Percentiles rank a stretch among this genome's conserved stretches.
These are phyloP conservation scores for Lagorchestes hirsutus DNA, from an alignment of 2,797 vertebrate genomes.

Conservation along the genomic window DNA sequence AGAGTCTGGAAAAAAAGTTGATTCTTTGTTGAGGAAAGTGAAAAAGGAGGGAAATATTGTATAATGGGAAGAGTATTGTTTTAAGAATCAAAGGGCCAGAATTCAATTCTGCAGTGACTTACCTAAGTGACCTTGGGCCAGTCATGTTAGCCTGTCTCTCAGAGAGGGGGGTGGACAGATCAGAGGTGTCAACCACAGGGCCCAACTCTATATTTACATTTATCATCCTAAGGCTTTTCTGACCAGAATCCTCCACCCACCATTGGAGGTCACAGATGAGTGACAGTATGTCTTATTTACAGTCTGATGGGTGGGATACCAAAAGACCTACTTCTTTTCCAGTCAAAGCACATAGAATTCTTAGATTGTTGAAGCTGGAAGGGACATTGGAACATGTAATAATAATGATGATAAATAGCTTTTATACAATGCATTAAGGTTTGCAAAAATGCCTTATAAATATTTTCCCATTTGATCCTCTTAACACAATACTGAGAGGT, in stretches of 20 bases:
- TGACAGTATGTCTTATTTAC: background rate
- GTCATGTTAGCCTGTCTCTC: background rate
- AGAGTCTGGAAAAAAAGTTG: background rate
- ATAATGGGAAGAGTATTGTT: background rate
- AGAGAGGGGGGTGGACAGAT: background rate
- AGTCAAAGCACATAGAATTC: background rate
- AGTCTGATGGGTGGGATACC: background rate
- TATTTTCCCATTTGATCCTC: background rate
- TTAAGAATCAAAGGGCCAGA: background rate
- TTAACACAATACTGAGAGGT: no score
- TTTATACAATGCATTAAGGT: background rate
- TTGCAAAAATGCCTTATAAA: background rate
- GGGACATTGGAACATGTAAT: background rate
- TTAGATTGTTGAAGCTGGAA: background rate
- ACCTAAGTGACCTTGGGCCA: background rate
- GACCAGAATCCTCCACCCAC: background rate
- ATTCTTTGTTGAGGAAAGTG: background rate
- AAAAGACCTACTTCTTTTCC: background rate
- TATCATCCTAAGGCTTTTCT: background rate
- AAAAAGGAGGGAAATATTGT: background rate
- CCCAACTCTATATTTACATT: background rate
- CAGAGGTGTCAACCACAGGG: background rate
- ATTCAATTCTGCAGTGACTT: background rate
- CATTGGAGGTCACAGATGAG: background rate
- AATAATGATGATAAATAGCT: background rate